These are phyloP conservation scores for Glaucidium brasilianum DNA, from an alignment of 2,113 vertebrate species.

Conservation along the genomic window DNA sequence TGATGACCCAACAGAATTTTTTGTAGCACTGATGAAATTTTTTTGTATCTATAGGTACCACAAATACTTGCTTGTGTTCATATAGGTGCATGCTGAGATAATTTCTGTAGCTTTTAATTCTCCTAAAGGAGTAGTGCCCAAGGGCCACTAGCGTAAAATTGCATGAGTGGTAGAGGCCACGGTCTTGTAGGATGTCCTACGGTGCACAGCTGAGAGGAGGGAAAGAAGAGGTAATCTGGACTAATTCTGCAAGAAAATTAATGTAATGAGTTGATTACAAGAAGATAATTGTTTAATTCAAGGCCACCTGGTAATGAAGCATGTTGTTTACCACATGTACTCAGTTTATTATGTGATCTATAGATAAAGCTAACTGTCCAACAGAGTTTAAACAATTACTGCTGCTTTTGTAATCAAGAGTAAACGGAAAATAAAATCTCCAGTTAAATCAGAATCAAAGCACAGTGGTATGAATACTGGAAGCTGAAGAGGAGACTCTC, in stretches of 20 bases:
- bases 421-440: not conserved
- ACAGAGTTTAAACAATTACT: not conserved
- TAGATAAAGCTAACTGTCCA: not conserved
- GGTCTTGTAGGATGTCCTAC: not conserved
- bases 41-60: not conserved
- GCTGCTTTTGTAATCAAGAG: not conserved
- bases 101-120: not conserved
- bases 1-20: not conserved
- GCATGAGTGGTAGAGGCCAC: not conserved
- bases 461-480: not conserved
- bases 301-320: conserved; percentile 18
- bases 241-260: not conserved
- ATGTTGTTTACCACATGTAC: not conserved
- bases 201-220: not conserved
- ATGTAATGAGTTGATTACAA: not conserved
- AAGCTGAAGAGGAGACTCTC: not conserved
- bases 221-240: not conserved
- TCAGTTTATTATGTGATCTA: not conserved
- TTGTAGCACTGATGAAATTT: not conserved
- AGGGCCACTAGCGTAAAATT: not conserved
- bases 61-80: not conserved
- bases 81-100: not conserved
- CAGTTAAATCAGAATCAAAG: not conserved
- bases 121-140: not conserved
- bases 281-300: conserved; percentile 1